phyloP scores from a whole-genome alignment of 2,797 vertebrate species.

The Heteromormyrus szaboi region DNA sequence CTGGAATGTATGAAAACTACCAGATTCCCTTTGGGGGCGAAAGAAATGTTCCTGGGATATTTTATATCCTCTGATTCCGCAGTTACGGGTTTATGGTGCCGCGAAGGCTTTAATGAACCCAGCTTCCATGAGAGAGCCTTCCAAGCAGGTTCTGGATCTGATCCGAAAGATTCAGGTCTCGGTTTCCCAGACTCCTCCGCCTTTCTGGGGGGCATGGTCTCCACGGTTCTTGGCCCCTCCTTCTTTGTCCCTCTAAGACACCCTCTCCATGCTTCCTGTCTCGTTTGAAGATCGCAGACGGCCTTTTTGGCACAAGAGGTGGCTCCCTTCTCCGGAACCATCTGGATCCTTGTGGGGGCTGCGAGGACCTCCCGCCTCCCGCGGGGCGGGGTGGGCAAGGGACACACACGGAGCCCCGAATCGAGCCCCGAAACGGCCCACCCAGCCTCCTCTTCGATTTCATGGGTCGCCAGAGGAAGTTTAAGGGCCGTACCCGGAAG shows the following conservation, averaged over 20 bases:
- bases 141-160: background rate
- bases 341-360: background rate
- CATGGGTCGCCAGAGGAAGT: conserved; percentile 47
- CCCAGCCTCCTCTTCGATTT: conserved; percentile 33
- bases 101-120: background rate
- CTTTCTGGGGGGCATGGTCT: background rate
- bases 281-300: background rate
- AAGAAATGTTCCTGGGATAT: background rate
- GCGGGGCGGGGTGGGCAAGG: background rate
- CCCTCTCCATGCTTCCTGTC: background rate
- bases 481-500: conserved; percentile 49
- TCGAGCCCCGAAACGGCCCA: background rate
- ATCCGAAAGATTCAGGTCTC: background rate
- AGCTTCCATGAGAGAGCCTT: background rate
- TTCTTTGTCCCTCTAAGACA: background rate
- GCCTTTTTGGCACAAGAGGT: background rate
- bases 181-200: background rate
- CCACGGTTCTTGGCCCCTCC: background rate
- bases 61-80: background rate
- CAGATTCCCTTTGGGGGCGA: background rate
- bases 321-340: background rate
- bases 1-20: background rate
- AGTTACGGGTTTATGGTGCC: background rate
- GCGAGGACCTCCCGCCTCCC: background rate
- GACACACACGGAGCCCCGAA: background rate